Percentiles rank a stretch among this genome's conserved stretches.
phyloP scores from a whole-genome alignment of 2,888 invertebrate species.

The Leucoma salicis region DNA sequence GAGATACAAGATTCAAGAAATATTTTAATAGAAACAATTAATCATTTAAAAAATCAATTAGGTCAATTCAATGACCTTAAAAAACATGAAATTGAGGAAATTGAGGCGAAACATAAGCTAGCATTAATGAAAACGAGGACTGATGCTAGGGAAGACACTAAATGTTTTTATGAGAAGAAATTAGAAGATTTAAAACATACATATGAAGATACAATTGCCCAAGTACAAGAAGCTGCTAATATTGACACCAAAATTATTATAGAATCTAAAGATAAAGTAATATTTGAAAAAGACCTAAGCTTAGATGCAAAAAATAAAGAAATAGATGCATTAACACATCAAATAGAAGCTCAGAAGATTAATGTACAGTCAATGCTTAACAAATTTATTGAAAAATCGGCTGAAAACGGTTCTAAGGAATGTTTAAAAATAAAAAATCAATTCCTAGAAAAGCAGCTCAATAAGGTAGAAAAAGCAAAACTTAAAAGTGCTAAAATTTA shows the following conservation, averaged over 20 bases:
- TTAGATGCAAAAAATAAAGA: slow-evolving; percentile 54
- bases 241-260: slow-evolving; percentile 39
- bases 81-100: slow-evolving; percentile 55
- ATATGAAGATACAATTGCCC: slow-evolving; percentile 47
- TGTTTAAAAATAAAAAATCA: slow-evolving; percentile 40
- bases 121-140: slow-evolving; percentile 53
- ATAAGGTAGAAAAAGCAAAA: slow-evolving; percentile 60
- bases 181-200: slow-evolving; percentile 47
- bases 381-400: slow-evolving; percentile 47
- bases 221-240: slow-evolving; percentile 37
- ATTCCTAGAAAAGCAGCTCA: slow-evolving; percentile 61
- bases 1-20: slow-evolving; percentile 56
- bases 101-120: slow-evolving; percentile 54
- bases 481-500: slow-evolving; percentile 50
- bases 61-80: slow-evolving; percentile 52
- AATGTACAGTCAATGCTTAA: slow-evolving; percentile 47
- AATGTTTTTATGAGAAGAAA: slow-evolving; percentile 47
- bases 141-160: slow-evolving; percentile 47
- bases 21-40: slow-evolving; percentile 48
- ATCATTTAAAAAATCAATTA: slow-evolving; percentile 48
- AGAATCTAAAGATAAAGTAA: slow-evolving; percentile 38
- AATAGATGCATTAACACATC: slow-evolving; percentile 43
- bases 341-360: slow-evolving; percentile 53
- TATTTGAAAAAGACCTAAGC: slow-evolving; percentile 49
- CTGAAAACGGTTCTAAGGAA: slow-evolving; percentile 38